Conservation (phyloP, 2,113 vertebrate species). For the Pseudopodoces humilis region DNA sequence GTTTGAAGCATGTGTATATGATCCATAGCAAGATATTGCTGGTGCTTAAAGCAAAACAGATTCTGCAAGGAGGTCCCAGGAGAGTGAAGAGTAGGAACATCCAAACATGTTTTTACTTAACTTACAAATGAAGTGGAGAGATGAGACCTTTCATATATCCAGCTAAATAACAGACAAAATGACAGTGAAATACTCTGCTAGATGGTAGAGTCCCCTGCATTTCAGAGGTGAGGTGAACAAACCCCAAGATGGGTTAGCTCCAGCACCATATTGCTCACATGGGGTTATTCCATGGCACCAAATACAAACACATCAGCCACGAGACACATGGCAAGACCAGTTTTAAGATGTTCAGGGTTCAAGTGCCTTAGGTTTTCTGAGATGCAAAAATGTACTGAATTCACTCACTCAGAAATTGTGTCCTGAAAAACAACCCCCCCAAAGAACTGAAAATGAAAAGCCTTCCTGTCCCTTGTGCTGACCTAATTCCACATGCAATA, state of each 20-base stretch:
- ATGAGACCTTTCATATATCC: neutral
- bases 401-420: neutral
- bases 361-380: neutral
- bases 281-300: neutral
- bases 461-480: neutral
- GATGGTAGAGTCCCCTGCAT: neutral
- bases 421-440: neutral
- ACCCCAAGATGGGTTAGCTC: neutral
- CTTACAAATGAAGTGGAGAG: neutral
- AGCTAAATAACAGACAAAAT: neutral
- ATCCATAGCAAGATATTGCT: neutral
- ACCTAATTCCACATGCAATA: rapidly evolving
- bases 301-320: neutral
- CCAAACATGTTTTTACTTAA: neutral
- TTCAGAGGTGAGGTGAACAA: neutral
- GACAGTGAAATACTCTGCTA: neutral
- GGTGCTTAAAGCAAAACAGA: neutral
- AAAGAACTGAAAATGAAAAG: neutral
- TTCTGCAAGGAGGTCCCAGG: neutral
- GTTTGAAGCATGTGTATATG: neutral
- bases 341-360: neutral
- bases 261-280: neutral
- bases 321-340: rapidly evolving
- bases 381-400: neutral
- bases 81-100: neutral